Evolutionary conservation across 2,888 invertebrate genomes (phyloP).

Genomic region (Digitonthophagus gazella): DNA sequence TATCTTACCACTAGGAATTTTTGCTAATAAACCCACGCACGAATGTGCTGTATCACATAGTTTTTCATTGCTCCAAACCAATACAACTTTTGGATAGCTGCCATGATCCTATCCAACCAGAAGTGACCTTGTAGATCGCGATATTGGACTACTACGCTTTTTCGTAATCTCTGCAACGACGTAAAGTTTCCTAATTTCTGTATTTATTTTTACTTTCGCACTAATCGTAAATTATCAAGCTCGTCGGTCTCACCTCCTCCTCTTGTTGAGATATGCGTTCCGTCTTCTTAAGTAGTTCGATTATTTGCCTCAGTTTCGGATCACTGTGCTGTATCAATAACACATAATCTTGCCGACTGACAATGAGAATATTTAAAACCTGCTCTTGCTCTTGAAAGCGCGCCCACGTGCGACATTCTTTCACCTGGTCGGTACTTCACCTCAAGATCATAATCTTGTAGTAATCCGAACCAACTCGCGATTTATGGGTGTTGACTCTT

Average conservation of each 20-base stretch:
- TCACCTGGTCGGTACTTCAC: constrained; percentile 33
- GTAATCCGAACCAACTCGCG: constrained; percentile 32
- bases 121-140: constrained; percentile 17
- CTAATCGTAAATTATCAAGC: not conserved
- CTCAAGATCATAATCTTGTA: constrained; percentile 33
- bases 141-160: constrained; percentile 13
- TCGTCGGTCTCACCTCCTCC: constrained; percentile 23
- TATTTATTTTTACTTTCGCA: not conserved
- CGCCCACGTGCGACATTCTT: constrained; percentile 32
- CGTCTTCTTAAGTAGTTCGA: not conserved
- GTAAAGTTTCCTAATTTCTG: constrained; percentile 8
- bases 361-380: no score
- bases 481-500: constrained; percentile 36
- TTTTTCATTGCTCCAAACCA: constrained; percentile 14
- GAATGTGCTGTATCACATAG: constrained; percentile 11
- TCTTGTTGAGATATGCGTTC: not conserved
- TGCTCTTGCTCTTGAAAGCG: constrained; percentile 33
- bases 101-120: constrained; percentile 3
- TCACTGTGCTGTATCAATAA: not conserved
- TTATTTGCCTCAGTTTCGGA: not conserved
- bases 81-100: not conserved
- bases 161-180: constrained; percentile 17
- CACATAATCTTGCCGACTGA: not conserved
- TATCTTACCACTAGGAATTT: constrained; percentile 19
- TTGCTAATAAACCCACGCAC: constrained; percentile 2